Percentiles rank a stretch among this genome's conserved stretches.
These are phyloP conservation scores for Chironomus riparius DNA, from an alignment of 2,888 invertebrate genomes.

Conservation along the genomic window DNA sequence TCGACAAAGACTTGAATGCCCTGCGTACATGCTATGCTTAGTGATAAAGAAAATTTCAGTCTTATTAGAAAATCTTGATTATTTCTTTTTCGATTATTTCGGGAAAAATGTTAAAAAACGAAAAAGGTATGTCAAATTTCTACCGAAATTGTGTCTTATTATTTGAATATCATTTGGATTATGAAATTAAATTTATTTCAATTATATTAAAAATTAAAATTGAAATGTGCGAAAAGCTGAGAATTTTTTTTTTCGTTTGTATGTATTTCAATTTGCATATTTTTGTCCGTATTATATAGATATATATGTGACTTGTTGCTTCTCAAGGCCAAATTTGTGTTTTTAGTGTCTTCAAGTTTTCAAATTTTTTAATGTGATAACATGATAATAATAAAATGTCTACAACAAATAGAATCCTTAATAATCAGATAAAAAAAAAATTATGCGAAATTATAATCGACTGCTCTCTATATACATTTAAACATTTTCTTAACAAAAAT, in stretches of 20 bases:
- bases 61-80: no score
- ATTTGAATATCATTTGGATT: no score
- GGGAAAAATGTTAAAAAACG: background rate
- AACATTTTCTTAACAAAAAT: no score
- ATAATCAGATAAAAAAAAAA: background rate
- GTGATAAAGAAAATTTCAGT: no score
- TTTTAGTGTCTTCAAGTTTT: conserved; percentile 16
- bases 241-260: conserved; percentile 5
- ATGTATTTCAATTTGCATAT: conserved; percentile 23
- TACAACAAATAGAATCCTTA: background rate
- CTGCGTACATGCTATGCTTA: no score
- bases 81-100: no score
- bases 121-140: background rate
- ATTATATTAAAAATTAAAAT: background rate
- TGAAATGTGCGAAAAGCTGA: background rate
- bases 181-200: background rate
- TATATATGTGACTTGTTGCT: conserved; percentile 25
- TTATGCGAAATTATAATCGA: background rate
- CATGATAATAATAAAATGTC: background rate
- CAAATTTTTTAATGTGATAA: background rate
- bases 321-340: conserved; percentile 19
- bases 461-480: no score
- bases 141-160: no score
- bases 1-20: no score
- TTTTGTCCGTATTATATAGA: background rate